Base-by-base conservation (phyloP, 2,888 invertebrate species). In the Drosophila meridionalis region DNA sequence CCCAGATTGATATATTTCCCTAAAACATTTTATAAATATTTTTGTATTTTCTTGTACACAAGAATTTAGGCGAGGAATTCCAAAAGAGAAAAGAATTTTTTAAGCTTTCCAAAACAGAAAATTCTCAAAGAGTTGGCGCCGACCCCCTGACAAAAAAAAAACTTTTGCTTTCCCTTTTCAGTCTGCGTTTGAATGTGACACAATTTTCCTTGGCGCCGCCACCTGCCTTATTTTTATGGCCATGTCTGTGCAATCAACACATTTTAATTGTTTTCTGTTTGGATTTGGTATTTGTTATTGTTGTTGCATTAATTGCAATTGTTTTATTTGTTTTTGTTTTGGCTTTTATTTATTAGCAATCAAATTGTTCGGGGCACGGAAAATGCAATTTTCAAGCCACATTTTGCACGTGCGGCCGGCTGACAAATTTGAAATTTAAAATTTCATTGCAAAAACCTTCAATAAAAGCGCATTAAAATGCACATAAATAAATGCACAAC, bases 391-490 rank as follows among this genome's bases (percentile, higher is more conserved):
- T 73, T 69, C 62, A 12, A 20, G 45, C 32, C 57, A 57, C 32
- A 61, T 63, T 69, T 73, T 70, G 61, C 87, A 73, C 70, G 76
- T 76, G 85, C 57, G 60, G 47, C 50, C 62, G 9, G 52, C 60
- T 68, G 75, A 79, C 73, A 81, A 78, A 76, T 78, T 78, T 67
- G 50, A 52, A 64, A 69, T 55, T 63, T 43, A 1, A 26, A 69
- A 36, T 67, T 68, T 30, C 5, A 48, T 57, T 43, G 58, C 47
- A 40, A 64, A n/a, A 30, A 7, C 52, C 32, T 53, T 32, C 45
- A 45, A 56, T 34, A 60, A 63, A 82, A 73, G 57, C 73, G 59
- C 73, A 87, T 80, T 64, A 67, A 79, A 68, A 55, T 65, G 67
- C 58, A 20, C 78, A 75, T 75, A 62, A 74, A 78, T 78, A 74